Evolutionary conservation across 2,797 vertebrate species (phyloP), one percentile per base, ranked within the genome.

Genomic region (Lepus townsendii): DNA sequence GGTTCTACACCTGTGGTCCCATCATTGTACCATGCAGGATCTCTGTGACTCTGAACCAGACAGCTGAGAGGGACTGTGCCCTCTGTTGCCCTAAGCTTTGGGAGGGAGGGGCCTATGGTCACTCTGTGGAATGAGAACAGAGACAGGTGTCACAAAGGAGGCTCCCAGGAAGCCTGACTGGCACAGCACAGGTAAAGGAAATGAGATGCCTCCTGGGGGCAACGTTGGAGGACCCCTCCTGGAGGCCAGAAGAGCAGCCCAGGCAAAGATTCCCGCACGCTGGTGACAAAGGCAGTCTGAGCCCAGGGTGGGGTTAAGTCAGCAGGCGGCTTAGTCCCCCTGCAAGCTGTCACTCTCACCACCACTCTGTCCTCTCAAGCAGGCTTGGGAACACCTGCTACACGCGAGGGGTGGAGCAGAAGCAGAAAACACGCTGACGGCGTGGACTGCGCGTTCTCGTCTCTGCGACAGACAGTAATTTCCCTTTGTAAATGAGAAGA

Each of bases 401-500:
- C 52, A 63, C 27, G 86, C 2, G 1, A 71, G 83, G 72, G n/a
- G 24, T 27, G n/a, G 68, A 22, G 13, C 0, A 42, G 26, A 68
- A 22, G 32, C 66, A 35, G 52, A 78, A 57, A 90, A 86, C 42
- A 66, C 82, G 92, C 95, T 92, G 90, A 89, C 38, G 72, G 1
- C 12, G 42, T 42, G 85, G 84, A 62, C 85, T 38, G 72, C 79
- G 32, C 8, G 83, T 42, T 19, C 72, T 0, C 0, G 72, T n/a
- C 63, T 83, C 73, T 65, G 42, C 22, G 76, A 90, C n/a, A 66
- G 42, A 90, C n/a, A 66, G 42, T 52, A 77, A 88, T 84, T 85
- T 75, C 73, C 91, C 84, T 84, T 75, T 69, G 84, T 82, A 83
- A 93, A 84, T 90, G 69, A 90, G 78, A 47, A 96, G 66, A 89